A percentile compares a stretch with the other conserved stretches of the same genome.
These are phyloP conservation scores for Tachuris rubrigastra DNA, from an alignment of 2,113 vertebrate species.

Conservation along the genomic window DNA sequence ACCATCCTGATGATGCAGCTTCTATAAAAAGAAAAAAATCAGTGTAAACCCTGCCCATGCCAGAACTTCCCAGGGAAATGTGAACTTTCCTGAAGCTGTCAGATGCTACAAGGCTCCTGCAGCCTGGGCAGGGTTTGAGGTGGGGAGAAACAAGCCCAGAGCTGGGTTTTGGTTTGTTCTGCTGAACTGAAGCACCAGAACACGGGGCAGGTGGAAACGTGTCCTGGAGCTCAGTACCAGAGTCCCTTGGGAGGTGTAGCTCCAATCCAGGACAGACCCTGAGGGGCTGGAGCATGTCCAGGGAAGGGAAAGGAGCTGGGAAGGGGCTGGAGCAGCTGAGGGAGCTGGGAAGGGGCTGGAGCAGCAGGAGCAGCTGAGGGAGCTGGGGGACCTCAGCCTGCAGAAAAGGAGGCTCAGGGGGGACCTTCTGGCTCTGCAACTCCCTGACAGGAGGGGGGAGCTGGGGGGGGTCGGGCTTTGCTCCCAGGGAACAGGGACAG, in stretches of 20 bases:
- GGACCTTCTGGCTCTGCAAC: background rate
- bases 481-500: background rate
- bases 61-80: background rate
- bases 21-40: constrained; percentile 32
- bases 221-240: background rate
- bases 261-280: background rate
- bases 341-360: background rate
- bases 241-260: background rate
- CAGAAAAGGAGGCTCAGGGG: background rate
- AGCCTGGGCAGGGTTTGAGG: background rate
- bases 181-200: background rate
- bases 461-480: fast-evolving
- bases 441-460: background rate
- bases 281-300: background rate
- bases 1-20: background rate
- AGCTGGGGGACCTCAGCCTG: background rate
- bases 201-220: fast-evolving
- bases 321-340: background rate
- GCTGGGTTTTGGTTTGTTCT: background rate
- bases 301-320: background rate
- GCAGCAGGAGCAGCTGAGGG: background rate
- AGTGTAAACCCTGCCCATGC: background rate
- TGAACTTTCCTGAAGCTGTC: background rate
- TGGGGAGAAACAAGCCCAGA: background rate
- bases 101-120: background rate